Base-by-base conservation (phyloP, 2,888 invertebrate genomes). In the Criorhina ranunculi region DNA sequence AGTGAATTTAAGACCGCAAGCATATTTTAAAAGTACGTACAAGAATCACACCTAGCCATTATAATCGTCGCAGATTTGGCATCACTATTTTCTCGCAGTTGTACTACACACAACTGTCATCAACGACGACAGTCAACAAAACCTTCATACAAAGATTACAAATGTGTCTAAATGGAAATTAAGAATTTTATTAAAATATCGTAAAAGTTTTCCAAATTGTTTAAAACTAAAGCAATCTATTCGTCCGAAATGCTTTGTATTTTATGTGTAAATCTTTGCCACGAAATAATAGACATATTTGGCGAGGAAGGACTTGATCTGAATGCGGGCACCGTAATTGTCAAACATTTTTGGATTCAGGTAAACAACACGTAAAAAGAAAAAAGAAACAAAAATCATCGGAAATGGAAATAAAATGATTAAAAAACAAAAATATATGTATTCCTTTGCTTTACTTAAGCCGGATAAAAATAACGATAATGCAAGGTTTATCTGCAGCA, bases 271-370 rank as follows among this genome's bases (percentile, higher is more conserved):
- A 75, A 87, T 67, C 60, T 67, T 37, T 87, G 86, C 9, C 86
- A 89, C 42, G 64, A 86, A 59, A 70, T 86, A 44, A 70, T 57
- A 29, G 89, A 90, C 9, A 77, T 86, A 4, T 89, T 90, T 53
- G 77, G 69, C 11, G 76, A 62, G 0, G 88, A 89, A 76, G 90
- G 89, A 6, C 60, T 78, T 4, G 40, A 73, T n/a, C 70, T 89
- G 11, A 73, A 87, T 31, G 78, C 88, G n/a, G 86, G 67, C 9
- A 42, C 46, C 37, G 88, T 90, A 5, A 88, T 89, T 49, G 89
- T 88, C 44, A 87, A 88, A 40, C 89, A 89, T 55, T 89, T 89
- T 15, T 89, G 90, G 90, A 75, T 89, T 11, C 86, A 81, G 86
- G 86, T 86, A 86, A 76, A 76, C 79, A 33, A 24, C 57, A 70